Evolutionary conservation across 2,888 invertebrate genomes (phyloP).

Genomic region (Dermolepida albohirtum): DNA sequence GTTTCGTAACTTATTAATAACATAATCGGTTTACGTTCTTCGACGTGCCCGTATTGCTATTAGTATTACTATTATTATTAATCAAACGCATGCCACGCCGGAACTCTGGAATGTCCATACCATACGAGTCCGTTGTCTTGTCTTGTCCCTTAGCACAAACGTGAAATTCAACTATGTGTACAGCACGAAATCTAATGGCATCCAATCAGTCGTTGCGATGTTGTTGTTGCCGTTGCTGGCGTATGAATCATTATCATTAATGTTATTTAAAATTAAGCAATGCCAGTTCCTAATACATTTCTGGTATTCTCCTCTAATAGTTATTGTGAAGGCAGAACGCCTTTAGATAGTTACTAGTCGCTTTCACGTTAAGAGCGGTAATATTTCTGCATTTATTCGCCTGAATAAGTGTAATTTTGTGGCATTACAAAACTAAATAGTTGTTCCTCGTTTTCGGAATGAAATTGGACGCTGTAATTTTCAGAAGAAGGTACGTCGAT

Average conservation of each 20-base stretch:
- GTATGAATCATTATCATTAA: constrained; percentile 31
- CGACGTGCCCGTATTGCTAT: neutral
- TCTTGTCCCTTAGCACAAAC: neutral
- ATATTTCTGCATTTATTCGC: constrained; percentile 6
- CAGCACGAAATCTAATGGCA: neutral
- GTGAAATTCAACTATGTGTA: constrained; percentile 1
- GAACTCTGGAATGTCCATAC: no score
- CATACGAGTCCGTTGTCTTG: no score
- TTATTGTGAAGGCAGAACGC: constrained; percentile 3
- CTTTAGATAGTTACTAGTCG: neutral
- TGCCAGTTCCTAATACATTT: constrained; percentile 33
- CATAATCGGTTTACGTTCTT: constrained; percentile 32
- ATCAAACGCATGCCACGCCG: no score
- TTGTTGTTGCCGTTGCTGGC: neutral
- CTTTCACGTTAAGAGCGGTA: constrained; percentile 9
- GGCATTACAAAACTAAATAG: neutral
- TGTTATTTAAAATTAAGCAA: constrained; percentile 34
- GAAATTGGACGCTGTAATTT: constrained; percentile 25
- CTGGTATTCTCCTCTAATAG: constrained; percentile 28
- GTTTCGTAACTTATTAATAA: constrained; percentile 23
- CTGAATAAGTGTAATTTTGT: constrained; percentile 27
- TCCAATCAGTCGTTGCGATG: constrained; percentile 11
- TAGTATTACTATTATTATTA: neutral
- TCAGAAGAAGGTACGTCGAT: constrained; percentile 19
- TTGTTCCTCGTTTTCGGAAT: constrained; percentile 18